phyloP scores from a whole-genome alignment of 2,113 vertebrate species.

The Podarcis muralis region DNA sequence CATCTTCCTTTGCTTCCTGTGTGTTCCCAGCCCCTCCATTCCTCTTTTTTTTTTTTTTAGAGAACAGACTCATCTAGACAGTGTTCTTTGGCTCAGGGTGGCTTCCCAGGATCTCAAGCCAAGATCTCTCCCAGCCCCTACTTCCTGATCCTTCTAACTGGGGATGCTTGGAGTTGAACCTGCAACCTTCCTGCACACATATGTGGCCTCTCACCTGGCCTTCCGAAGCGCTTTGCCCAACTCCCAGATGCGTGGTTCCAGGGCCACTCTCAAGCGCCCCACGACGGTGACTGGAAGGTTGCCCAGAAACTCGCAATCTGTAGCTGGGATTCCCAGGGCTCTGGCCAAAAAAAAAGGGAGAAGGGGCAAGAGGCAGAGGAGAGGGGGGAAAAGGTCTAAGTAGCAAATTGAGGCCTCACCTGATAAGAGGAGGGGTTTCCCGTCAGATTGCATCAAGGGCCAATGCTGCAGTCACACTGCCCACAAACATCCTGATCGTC shows the following conservation, averaged over 20 bases:
- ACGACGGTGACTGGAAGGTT: conserved; percentile 79
- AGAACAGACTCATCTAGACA: too few species aligned
- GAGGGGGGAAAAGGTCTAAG: not conserved
- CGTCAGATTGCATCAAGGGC: too few species aligned
- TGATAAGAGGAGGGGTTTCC: not conserved
- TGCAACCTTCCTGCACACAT: too few species aligned
- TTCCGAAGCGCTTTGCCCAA: conserved; percentile 70
- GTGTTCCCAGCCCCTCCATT: not conserved
- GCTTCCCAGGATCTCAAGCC: too few species aligned
- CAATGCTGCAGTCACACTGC: not conserved
- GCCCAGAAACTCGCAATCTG: conserved; percentile 84
- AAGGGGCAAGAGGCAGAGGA: not conserved
- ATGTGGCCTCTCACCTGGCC: conserved; percentile 63
- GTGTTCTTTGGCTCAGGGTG: too few species aligned
- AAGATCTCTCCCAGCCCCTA: too few species aligned
- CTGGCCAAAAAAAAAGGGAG: conserved; percentile 59
- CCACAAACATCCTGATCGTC: not conserved
- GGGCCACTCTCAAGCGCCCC: conserved; percentile 78
- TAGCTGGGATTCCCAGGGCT: conserved; percentile 82
- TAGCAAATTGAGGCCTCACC: not conserved
- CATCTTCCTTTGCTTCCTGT: too few species aligned
- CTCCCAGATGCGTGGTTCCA: conserved; percentile 81
- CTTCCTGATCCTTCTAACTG: too few species aligned
- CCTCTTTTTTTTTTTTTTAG: not conserved
- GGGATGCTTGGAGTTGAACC: too few species aligned